Evolutionary conservation across 2,113 vertebrate species (phyloP), one percentile per base, ranked within the genome.

Genomic region (Girardinichthys multiradiatus): DNA sequence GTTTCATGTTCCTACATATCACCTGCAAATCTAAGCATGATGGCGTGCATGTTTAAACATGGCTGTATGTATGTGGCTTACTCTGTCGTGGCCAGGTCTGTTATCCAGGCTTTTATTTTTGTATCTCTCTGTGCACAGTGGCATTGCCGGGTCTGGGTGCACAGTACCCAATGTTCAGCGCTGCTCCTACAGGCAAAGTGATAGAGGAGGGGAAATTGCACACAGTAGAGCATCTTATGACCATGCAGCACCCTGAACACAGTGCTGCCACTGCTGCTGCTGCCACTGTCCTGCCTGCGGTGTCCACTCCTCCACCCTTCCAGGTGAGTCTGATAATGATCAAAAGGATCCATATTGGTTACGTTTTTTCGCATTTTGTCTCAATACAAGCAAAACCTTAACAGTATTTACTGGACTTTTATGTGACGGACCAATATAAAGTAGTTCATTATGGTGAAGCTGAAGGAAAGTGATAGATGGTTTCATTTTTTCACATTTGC

Each of bases 151-250:
- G 95, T 62, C 95, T 99, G 0, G 90, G 96, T 64, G 94, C 94
- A 28, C 98, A 99, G 89, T 99, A 99, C 91, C 96, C 96, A 82
- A 87, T 99, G 92, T 99, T 98, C 81, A 96, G 96, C 76, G 85
- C 97, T 0, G 92, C 95, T 1, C 94, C 96, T 0, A 84, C 96
- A 4, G 93, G 95, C 78, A 99, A 99, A 83, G 92, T 99, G 82
- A 95, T 99, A 51, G 97, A 99, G 90, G 98, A 99, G 0, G 97
- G 96, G 24, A 99, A 99, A 92, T 93, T 99, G 71, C 98, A 98
- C 42, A 28, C 96, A 0, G 90, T 99, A 48, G 98, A 99, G 86
- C 98, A 99, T 85, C 95, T 99, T 81, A 95, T 99, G 70, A 92
- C 97, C 0, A 94, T 99, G 67, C 97, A 97, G 83, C 96, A 97